Conservation (phyloP, 2,113 vertebrate species). For the Ptilorrhoa leucosticta region DNA sequence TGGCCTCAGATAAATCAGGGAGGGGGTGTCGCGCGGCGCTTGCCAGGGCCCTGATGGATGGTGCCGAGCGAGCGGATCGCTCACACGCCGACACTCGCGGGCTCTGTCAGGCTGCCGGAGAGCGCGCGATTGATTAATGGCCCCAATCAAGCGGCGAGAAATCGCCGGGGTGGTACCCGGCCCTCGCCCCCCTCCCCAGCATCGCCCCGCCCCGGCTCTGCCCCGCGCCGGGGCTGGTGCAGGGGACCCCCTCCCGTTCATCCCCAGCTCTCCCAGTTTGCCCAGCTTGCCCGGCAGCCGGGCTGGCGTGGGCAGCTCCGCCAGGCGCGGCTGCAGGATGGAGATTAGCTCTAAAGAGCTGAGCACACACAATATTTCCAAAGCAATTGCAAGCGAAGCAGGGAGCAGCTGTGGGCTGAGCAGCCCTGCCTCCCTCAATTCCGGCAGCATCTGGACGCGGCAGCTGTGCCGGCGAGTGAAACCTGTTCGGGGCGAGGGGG, state of each 20-base stretch:
- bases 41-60: slow-evolving; percentile 54
- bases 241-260: not conserved
- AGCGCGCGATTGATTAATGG: slow-evolving; percentile 23
- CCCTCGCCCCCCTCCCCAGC: not conserved
- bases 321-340: not conserved
- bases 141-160: not conserved
- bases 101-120: not conserved
- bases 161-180: not conserved
- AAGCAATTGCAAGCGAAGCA: slow-evolving; percentile 41
- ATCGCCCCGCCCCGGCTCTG: accelerated
- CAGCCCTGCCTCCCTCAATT: not conserved
- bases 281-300: not conserved
- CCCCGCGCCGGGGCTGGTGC: accelerated
- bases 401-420: slow-evolving; percentile 58
- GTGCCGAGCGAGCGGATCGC: slow-evolving; percentile 19
- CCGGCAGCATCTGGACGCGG: slow-evolving; percentile 42
- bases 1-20: slow-evolving; percentile 67
- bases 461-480: slow-evolving; percentile 27
- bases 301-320: not conserved
- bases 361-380: slow-evolving; percentile 20
- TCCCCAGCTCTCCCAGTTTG: not conserved
- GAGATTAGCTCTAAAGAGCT: slow-evolving; percentile 27
- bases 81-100: slow-evolving; percentile 18
- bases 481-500: not conserved
- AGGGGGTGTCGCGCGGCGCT: not conserved